phyloP scores from a whole-genome alignment of 1,140 invertebrate genomes.

The Rhopalosiphum padi region DNA sequence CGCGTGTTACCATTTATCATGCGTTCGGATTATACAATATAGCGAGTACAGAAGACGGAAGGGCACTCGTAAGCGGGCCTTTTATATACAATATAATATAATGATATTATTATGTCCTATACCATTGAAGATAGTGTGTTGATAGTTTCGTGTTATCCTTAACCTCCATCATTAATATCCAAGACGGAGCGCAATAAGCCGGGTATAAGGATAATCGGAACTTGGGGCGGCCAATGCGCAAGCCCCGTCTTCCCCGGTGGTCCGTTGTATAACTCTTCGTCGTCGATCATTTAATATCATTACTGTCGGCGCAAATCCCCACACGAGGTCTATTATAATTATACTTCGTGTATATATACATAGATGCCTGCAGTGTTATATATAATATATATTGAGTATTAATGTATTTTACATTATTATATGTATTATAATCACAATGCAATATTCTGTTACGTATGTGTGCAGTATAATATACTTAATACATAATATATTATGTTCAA shows the following conservation, averaged over 20 bases:
- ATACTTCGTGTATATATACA: neutral
- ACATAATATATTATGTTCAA: neutral
- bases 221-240: neutral
- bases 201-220: conserved; percentile 17
- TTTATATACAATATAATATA: conserved; percentile 13
- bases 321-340: conserved; percentile 15
- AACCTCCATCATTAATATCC: conserved; percentile 22
- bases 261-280: neutral
- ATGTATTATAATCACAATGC: neutral
- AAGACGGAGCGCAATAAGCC: neutral
- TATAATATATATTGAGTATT: neutral
- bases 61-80: neutral
- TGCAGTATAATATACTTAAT: neutral
- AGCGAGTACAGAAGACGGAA: neutral
- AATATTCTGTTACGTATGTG: neutral
- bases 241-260: conserved; percentile 11
- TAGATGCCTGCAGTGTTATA: conserved; percentile 6
- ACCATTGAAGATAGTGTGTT: neutral
- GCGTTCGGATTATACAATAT: neutral
- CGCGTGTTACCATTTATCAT: conserved; percentile 14
- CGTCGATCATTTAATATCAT: conserved; percentile 37
- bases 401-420: neutral
- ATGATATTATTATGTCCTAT: neutral
- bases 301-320: conserved; percentile 15
- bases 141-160: conserved; percentile 15